A percentile compares a stretch with the other conserved stretches of the same genome.
phyloP scores from a whole-genome alignment of 2,888 invertebrate genomes.

The Cheilosia impressa region DNA sequence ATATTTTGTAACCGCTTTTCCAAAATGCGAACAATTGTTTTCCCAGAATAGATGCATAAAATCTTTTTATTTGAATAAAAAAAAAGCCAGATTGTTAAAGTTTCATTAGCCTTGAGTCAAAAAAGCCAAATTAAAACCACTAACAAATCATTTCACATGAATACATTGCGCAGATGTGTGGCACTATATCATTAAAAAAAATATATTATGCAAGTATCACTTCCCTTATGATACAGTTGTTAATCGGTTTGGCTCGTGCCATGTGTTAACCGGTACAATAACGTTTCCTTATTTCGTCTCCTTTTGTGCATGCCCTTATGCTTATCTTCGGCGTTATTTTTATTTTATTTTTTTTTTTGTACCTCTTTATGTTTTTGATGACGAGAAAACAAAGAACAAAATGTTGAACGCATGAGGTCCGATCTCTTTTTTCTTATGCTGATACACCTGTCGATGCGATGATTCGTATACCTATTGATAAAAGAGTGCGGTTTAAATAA shows the following conservation, averaged over 20 bases:
- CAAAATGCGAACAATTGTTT: no score
- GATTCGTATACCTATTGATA: neutral
- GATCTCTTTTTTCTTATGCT: constrained; percentile 2
- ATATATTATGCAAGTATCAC: neutral
- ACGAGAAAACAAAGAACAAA: constrained; percentile 8
- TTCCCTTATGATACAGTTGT: constrained; percentile 18
- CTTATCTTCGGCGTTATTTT: neutral
- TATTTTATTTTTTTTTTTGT: neutral
- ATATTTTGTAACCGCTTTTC: no score
- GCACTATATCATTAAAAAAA: neutral
- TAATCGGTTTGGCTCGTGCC: constrained; percentile 36
- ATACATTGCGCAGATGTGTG: no score
- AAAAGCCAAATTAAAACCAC: no score
- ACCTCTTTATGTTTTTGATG: neutral
- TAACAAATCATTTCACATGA: no score
- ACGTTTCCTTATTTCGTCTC: constrained; percentile 5
- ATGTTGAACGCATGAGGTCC: neutral
- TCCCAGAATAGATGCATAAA: no score
- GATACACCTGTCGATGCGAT: constrained; percentile 29
- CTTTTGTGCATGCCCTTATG: neutral
- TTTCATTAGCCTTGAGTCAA: no score
- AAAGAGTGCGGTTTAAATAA: constrained; percentile 7
- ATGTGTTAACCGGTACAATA: constrained; percentile 18
- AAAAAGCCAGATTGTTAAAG: no score
- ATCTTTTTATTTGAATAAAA: no score